Evolutionary conservation across 2,888 invertebrate genomes (phyloP).

Genomic region (Cylindroiulus punctatus): DNA sequence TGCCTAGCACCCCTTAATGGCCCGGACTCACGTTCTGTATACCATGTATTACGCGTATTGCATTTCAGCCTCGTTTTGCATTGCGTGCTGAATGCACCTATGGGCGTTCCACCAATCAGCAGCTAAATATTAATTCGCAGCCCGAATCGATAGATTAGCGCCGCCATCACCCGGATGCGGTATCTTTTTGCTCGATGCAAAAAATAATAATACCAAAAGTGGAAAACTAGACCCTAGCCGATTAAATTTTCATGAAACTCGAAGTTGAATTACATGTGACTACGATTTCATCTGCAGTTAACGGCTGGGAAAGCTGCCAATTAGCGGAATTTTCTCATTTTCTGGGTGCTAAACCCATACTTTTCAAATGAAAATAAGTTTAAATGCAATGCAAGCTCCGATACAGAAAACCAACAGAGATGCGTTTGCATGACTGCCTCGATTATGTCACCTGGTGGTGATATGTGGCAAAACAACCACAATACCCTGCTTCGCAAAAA

Average conservation of each 20-base stretch:
- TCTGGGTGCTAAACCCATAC: no score
- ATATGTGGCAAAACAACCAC: no score
- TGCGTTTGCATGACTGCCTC: no score
- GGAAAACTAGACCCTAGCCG: not conserved
- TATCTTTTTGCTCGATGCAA: not conserved
- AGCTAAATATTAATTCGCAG: conserved; percentile 3
- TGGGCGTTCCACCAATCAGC: not conserved
- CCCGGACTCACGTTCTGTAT: no score
- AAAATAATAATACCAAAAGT: not conserved
- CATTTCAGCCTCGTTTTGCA: conserved; percentile 2
- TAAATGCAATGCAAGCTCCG: no score
- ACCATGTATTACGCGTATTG: not conserved
- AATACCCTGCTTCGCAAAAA: no score
- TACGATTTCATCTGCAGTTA: not conserved
- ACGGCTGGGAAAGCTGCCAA: not conserved
- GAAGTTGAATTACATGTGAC: not conserved
- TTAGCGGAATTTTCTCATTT: not conserved
- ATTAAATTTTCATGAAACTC: conserved; percentile 25
- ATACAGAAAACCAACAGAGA: no score
- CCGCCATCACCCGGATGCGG: not conserved
- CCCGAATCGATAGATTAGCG: not conserved
- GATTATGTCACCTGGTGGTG: no score
- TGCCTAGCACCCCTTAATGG: no score
- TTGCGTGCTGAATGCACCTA: not conserved
- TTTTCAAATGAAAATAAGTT: no score